A percentile compares a stretch with the other conserved stretches of the same genome.
phyloP scores from a whole-genome alignment of 2,888 invertebrate species.

The Archips crataeganus region DNA sequence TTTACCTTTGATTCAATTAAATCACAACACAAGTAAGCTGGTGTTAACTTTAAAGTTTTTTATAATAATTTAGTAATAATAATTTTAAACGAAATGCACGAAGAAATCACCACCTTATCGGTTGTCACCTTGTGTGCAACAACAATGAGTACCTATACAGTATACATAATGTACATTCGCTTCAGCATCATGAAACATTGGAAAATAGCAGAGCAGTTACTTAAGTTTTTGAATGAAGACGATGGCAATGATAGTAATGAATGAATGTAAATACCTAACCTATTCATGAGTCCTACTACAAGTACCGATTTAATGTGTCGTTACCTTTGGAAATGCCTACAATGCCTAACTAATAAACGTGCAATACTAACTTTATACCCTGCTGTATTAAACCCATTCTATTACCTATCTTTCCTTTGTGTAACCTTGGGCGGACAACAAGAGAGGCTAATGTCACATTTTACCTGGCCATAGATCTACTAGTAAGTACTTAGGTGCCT shows the following conservation, averaged over 20 bases:
- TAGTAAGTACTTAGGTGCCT: background rate
- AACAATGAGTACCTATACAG: background rate
- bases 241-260: background rate
- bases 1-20: too few relatives aligned
- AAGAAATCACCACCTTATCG: background rate
- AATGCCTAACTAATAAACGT: background rate
- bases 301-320: background rate
- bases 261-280: background rate
- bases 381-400: background rate
- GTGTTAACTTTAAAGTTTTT: too few relatives aligned
- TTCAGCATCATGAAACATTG: background rate
- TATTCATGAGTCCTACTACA: background rate
- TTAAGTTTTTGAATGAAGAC: background rate
- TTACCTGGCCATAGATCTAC: constrained; percentile 1
- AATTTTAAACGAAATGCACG: background rate
- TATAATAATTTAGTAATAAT: too few relatives aligned
- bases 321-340: background rate
- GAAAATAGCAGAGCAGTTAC: background rate
- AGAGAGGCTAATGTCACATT: background rate
- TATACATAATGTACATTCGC: background rate
- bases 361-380: background rate
- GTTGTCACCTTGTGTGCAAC: background rate
- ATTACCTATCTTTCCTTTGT: background rate
- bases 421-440: background rate
- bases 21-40: too few relatives aligned